Evolutionary conservation across 2,113 vertebrate genomes (phyloP).

Genomic region (Tupaia tana): DNA sequence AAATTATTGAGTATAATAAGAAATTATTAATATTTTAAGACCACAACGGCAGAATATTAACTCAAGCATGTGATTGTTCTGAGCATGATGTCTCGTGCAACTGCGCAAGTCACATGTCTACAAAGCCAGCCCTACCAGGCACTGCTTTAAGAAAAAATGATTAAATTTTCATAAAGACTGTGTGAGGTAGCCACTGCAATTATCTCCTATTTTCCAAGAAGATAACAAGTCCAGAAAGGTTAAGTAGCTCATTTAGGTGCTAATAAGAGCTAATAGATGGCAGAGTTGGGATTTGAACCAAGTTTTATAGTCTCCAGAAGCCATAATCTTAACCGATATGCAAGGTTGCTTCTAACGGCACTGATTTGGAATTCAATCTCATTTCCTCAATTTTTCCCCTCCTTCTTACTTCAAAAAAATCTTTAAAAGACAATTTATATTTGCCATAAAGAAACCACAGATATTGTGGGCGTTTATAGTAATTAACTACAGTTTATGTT

Average conservation of each 20-base stretch:
- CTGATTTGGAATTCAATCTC: background rate
- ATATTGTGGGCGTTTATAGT: background rate
- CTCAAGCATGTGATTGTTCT: background rate
- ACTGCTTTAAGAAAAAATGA: conserved; percentile 25
- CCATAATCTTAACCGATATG: background rate
- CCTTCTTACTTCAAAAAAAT: background rate
- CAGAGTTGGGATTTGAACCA: conserved; percentile 32
- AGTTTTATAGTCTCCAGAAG: background rate
- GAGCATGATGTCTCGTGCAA: accelerated
- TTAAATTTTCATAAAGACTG: conserved; percentile 7
- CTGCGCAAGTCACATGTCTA: background rate
- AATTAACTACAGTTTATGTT: background rate
- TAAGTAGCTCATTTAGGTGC: conserved; percentile 41
- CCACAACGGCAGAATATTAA: background rate
- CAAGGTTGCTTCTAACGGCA: background rate
- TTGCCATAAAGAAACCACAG: background rate
- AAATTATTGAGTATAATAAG: background rate
- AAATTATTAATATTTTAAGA: conserved; percentile 1
- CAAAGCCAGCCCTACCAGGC: background rate
- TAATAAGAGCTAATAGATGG: conserved; percentile 18
- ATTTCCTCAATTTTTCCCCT: background rate
- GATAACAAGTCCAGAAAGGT: conserved; percentile 3
- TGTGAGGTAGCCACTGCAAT: background rate
- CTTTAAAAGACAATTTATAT: conserved; percentile 21
- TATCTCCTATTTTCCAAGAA: conserved; percentile 13